Evolutionary conservation across 2,113 vertebrate species (phyloP).

Genomic region (Sander lucioperca): DNA sequence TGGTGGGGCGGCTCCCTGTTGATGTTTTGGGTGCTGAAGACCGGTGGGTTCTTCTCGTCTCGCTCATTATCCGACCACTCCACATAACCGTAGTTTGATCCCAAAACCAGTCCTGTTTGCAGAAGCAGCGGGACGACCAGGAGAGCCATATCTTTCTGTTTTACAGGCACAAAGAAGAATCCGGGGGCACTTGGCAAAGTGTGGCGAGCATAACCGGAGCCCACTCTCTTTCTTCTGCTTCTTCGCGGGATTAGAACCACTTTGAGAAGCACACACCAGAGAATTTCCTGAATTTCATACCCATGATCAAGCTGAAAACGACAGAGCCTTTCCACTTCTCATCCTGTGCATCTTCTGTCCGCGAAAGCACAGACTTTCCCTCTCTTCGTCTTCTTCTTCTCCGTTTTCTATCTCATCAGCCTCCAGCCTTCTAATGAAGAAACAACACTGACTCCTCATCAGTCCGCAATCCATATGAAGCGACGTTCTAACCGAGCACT

Average conservation of each 20-base stretch:
- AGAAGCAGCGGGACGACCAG: conserved; percentile 84
- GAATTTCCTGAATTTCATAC: conserved; percentile 2
- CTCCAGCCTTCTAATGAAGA: not conserved
- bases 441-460: conserved; percentile 21
- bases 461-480: conserved; percentile 4
- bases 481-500: not conserved
- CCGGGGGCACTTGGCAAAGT: conserved; percentile 55
- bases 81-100: conserved; percentile 84
- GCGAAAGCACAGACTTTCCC: conserved; percentile 30
- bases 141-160: conserved; percentile 81
- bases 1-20: conserved; percentile 79
- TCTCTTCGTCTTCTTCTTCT: not conserved
- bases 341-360: conserved; percentile 1
- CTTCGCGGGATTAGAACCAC: conserved; percentile 18
- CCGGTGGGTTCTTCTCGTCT: conserved; percentile 78
- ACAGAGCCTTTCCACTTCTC: conserved; percentile 16
- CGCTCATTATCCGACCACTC: conserved; percentile 85
- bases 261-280: not conserved
- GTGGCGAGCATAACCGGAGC: conserved; percentile 56
- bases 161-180: conserved; percentile 45
- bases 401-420: conserved; percentile 8
- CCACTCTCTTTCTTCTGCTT: not conserved
- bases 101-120: conserved; percentile 80
- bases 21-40: conserved; percentile 80
- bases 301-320: conserved; percentile 3